A percentile compares a stretch with the other conserved stretches of the same genome.
Evolutionary conservation across 2,113 vertebrate species (phyloP).

Genomic region (Oxyruncus cristatus): DNA sequence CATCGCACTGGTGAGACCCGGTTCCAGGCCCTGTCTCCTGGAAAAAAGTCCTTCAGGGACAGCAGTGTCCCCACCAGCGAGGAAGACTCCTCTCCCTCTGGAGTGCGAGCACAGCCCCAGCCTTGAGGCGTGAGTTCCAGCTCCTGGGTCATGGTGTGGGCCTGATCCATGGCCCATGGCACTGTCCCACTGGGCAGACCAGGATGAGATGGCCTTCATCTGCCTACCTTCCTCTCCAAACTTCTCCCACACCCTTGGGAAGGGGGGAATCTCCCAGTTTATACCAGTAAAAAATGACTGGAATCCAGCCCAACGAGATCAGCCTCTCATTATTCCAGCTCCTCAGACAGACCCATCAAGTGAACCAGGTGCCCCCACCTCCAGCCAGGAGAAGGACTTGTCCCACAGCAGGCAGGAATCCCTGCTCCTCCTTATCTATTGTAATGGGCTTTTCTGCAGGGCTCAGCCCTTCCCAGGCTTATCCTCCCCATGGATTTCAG

Average conservation of each 20-base stretch:
- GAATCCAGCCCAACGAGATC: not conserved
- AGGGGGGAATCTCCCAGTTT: not conserved
- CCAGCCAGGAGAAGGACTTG: not conserved
- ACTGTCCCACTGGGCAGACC: not conserved
- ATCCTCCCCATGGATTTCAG: not conserved
- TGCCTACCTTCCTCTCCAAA: not conserved
- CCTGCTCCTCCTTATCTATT: slow-evolving; percentile 23
- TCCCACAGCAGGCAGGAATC: not conserved
- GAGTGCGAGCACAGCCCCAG: slow-evolving; percentile 16
- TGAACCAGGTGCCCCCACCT: not conserved
- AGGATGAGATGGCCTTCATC: not conserved
- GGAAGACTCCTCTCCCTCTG: not conserved
- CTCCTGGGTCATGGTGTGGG: not conserved
- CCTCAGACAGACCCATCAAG: not conserved
- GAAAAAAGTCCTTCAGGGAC: not conserved
- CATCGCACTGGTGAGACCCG: slow-evolving; percentile 70
- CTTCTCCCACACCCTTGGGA: not conserved
- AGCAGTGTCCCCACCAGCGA: not conserved
- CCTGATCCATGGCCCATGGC: not conserved
- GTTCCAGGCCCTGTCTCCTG: slow-evolving; percentile 19
- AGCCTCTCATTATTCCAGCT: not conserved
- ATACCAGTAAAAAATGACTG: not conserved
- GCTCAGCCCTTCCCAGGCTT: not conserved
- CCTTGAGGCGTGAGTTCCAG: slow-evolving; percentile 66
- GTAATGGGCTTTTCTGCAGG: not conserved